Conservation (phyloP, 2,888 invertebrate genomes). For the Ypsolopha scabrella region DNA sequence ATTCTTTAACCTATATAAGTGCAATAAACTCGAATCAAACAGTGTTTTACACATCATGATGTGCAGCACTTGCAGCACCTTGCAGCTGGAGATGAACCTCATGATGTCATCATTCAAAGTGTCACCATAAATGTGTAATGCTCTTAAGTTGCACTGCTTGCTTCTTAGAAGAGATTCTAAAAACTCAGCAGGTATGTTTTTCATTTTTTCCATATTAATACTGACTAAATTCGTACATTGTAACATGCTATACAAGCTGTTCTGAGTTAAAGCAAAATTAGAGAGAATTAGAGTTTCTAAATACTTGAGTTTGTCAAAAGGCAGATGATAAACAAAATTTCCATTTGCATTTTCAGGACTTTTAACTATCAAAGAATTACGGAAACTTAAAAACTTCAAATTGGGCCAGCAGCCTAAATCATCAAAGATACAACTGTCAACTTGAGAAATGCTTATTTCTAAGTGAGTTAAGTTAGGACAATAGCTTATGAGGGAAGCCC, state of each 20-base stretch:
- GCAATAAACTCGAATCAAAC: conserved; percentile 62
- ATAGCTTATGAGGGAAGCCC: conserved; percentile 58
- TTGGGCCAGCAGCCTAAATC: conserved; percentile 62
- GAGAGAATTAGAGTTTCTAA: conserved; percentile 58
- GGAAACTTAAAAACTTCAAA: conserved; percentile 61
- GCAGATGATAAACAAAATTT: conserved; percentile 61
- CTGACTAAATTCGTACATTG: conserved; percentile 57
- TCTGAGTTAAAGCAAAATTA: conserved; percentile 60
- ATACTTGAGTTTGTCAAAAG: conserved; percentile 56
- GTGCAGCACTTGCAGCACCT: conserved; percentile 50
- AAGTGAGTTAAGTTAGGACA: conserved; percentile 64
- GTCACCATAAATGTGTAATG: conserved; percentile 62
- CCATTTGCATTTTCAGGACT: conserved; percentile 56
- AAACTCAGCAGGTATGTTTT: conserved; percentile 63
- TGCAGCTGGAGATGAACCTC: conserved; percentile 52
- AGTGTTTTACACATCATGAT: conserved; percentile 66
- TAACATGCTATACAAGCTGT: conserved; percentile 59
- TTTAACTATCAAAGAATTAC: conserved; percentile 62
- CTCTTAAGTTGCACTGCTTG: conserved; percentile 48
- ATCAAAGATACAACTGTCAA: conserved; percentile 65
- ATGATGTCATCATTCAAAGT: conserved; percentile 63
- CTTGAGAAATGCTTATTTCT: conserved; percentile 69
- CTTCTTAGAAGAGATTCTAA: conserved; percentile 53
- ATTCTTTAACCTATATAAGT: conserved; percentile 53
- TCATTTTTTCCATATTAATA: conserved; percentile 68